Conservation (phyloP, 2,888 invertebrate genomes). For the Hemicrepidius hirtus region DNA sequence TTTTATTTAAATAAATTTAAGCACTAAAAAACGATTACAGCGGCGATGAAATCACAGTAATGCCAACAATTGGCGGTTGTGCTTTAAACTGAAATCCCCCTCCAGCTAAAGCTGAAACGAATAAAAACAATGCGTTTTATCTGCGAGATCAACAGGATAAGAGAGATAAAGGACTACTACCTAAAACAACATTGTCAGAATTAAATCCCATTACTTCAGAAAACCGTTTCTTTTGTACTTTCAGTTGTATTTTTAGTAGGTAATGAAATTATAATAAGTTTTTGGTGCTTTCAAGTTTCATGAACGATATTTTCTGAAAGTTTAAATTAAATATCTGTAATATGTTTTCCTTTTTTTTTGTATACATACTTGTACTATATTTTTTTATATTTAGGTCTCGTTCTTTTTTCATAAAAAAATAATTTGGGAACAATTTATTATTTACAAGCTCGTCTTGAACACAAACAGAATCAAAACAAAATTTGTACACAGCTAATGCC, state of each 20-base stretch:
- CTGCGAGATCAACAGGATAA: conserved; percentile 49
- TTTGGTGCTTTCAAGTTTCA: no score
- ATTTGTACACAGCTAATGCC: no score
- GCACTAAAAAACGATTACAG: conserved; percentile 27
- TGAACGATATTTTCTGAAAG: no score
- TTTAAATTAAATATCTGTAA: no score
- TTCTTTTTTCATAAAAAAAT: no score
- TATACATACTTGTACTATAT: no score
- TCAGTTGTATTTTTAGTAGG: not conserved
- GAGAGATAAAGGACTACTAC: conserved; percentile 48
- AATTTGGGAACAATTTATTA: no score
- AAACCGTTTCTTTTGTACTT: not conserved
- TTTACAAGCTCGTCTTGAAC: no score
- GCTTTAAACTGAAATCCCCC: conserved; percentile 54
- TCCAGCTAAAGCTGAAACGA: conserved; percentile 47
- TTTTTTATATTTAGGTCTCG: no score
- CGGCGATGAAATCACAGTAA: conserved; percentile 48
- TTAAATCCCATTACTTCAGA: conserved; percentile 11
- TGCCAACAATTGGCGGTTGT: conserved; percentile 54
- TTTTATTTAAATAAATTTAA: not conserved
- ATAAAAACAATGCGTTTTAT: conserved; percentile 53
- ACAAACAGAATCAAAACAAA: no score
- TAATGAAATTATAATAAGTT: not conserved
- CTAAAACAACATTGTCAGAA: conserved; percentile 10
- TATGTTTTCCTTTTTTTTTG: no score